Evolutionary conservation across 1,140 invertebrate genomes (phyloP), one percentile per base, ranked within the genome.

Genomic region (Aphelinus certus): DNA sequence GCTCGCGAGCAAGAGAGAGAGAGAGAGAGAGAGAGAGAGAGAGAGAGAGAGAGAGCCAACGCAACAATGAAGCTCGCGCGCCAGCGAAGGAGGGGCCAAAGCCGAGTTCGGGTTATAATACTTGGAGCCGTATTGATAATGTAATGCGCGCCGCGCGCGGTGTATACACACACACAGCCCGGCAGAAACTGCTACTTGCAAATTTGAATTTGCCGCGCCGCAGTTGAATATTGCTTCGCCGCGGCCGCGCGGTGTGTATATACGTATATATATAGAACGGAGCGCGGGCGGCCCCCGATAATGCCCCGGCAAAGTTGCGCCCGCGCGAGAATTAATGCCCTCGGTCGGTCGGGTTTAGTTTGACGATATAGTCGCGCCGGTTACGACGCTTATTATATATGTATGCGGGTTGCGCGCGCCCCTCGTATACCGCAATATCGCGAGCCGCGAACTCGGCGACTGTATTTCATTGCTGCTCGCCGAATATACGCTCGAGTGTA

Each of bases 121-220:
- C 73, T 60, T 66, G 70, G 71, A 64, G 48, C 43, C 51, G 75
- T 71, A 75, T 60, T 66, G 58, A 84, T 83, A 82, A 83, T 79
- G 78, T 82, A 82, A 82, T 82, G 79, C 80, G 80, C 72, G 26
- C 26, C 26, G 26, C 26, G 26, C 26, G 26, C 26, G 76, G 64
- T 51, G 67, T 78, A 73, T 69, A 73, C 76, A 76, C 74, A 76
- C 79, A 4, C 53, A 4, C 48, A 51, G 49, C 68, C 68, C 45
- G 71, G 58, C 46, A 70, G 79, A 71, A 79, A 80, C 63, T 74
- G 62, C 53, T 64, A 61, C 71, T 74, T 74, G 76, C 75, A 77
- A 80, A 79, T 79, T 80, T 67, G 77, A 76, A 77, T 75, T 72
- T 47, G 49, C 26, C 72, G 9, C 66, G 58, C 71, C 57, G 51